Evolutionary conservation across 2,888 invertebrate species (phyloP).

Genomic region (Limnephilus rhombicus): DNA sequence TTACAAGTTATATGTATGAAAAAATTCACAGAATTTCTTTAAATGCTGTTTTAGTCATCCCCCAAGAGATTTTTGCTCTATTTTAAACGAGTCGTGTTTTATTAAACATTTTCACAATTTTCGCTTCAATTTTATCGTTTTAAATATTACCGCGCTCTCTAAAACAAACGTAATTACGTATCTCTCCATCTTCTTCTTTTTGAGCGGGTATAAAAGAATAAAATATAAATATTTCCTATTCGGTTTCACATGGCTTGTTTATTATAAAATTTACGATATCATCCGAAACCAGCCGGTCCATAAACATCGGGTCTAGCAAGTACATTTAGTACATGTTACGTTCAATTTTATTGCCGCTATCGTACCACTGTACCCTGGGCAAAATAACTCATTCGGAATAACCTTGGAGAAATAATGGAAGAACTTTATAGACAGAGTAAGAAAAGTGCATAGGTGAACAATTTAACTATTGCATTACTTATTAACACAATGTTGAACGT

Average conservation of each 20-base stretch:
- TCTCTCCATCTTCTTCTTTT: too few relatives aligned
- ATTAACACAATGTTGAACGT: background rate
- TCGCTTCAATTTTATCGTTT: too few relatives aligned
- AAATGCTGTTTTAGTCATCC: too few relatives aligned
- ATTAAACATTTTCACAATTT: too few relatives aligned
- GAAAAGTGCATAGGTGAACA: background rate
- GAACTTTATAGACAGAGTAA: background rate
- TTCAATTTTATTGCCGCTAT: background rate
- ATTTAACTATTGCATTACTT: background rate
- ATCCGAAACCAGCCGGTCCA: background rate
- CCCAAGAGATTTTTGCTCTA: too few relatives aligned
- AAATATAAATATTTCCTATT: background rate
- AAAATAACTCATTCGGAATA: background rate
- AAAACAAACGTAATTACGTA: too few relatives aligned
- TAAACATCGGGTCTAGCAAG: background rate
- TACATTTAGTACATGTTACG: background rate
- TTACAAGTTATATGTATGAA: too few relatives aligned
- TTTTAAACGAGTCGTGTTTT: too few relatives aligned
- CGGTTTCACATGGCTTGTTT: background rate
- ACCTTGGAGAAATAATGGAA: background rate
- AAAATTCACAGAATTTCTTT: too few relatives aligned
- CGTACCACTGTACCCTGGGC: background rate
- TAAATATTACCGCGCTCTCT: too few relatives aligned
- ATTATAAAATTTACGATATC: background rate
- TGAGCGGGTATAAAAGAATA: too few relatives aligned